phyloP scores from a whole-genome alignment of 2,888 invertebrate species.

The Andrena dorsata region DNA sequence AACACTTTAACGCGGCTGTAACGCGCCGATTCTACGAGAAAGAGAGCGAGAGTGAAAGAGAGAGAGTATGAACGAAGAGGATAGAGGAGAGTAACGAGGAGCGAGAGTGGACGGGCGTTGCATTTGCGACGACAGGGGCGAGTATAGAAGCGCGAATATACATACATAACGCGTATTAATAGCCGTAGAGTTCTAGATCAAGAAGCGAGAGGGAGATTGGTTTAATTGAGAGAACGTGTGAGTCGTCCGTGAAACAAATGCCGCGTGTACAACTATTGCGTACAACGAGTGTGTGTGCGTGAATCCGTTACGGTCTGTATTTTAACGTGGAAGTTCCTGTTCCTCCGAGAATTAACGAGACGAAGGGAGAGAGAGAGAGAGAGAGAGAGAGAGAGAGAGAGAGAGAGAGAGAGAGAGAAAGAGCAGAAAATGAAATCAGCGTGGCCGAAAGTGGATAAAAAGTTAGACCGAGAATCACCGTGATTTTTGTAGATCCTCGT shows the following conservation, averaged over 20 bases:
- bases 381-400: not conserved
- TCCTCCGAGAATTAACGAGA: constrained; percentile 75
- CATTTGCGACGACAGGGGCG: constrained; percentile 57
- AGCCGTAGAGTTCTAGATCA: constrained; percentile 57
- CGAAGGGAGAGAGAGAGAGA: constrained; percentile 39
- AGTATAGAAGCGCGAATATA: constrained; percentile 56
- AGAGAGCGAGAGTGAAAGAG: not conserved
- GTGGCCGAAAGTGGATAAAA: constrained; percentile 19
- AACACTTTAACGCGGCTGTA: constrained; percentile 56
- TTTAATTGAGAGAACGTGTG: constrained; percentile 54
- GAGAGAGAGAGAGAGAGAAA: not conserved
- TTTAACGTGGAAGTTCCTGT: constrained; percentile 83
- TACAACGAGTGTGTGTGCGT: constrained; percentile 62
- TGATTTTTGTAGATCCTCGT: constrained; percentile 80
- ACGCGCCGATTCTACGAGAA: constrained; percentile 62
- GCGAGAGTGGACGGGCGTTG: constrained; percentile 50
- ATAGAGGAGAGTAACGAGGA: constrained; percentile 18
- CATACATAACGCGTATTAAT: constrained; percentile 45
- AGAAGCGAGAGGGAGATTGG: constrained; percentile 41
- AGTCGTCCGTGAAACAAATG: constrained; percentile 69
- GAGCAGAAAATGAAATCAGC: not conserved
- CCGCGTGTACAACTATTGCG: constrained; percentile 71
- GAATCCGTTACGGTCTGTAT: constrained; percentile 79
- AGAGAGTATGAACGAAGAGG: not conserved
- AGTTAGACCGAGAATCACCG: constrained; percentile 72